Evolutionary conservation across 1,140 invertebrate genomes (phyloP), one percentile per base, ranked within the genome.

Genomic region (Danaus melanippus): DNA sequence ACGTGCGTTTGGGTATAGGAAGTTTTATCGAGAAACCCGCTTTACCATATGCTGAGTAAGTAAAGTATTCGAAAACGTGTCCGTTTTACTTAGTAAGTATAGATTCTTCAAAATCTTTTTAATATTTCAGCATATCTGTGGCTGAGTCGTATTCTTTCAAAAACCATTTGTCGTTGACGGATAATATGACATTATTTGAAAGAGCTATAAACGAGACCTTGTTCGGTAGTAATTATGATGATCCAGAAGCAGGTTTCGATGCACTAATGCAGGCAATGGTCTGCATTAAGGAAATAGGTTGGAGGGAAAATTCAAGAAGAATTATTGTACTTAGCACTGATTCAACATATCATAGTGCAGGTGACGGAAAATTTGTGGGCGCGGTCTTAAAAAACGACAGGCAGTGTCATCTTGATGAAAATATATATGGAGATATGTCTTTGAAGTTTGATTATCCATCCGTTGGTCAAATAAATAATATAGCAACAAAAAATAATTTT

Each of bases 21-120:
- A 96, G 92, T 63, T 97, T 97, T 86, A 92, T 97, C 1, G 96
- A 97, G 68, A 97, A 97, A 86, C 92, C 93, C 2, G 89, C 91
- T 1, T 90, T 95, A 85, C 96, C 96, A 1, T 97, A 92, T 87
- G 92, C 78, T 68, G 87, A 88, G 90, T 90, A 86, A 82, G 88
- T 87, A 11, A 42, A 59, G 50, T 17, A 52, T 32, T 32, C 7
- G 2, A 1, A 32, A 32, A 32, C 21, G 6, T 32, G 7, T 32
- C 21, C 6, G 17, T 32, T 32, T 32, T 32, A 32, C 2, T 32
- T 7, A 32, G 6, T 32, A 32, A 66, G 57, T 42, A 43, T 46
- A 0, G 11, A 57, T 17, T 15, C 47, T 41, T 12, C 8, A 51
- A n/a, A 32, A 49, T 12, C 92, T 50, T 60, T 96, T 47, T 46